Conservation (phyloP, 2,113 vertebrate species). For the Oncorhynchus mykiss region DNA sequence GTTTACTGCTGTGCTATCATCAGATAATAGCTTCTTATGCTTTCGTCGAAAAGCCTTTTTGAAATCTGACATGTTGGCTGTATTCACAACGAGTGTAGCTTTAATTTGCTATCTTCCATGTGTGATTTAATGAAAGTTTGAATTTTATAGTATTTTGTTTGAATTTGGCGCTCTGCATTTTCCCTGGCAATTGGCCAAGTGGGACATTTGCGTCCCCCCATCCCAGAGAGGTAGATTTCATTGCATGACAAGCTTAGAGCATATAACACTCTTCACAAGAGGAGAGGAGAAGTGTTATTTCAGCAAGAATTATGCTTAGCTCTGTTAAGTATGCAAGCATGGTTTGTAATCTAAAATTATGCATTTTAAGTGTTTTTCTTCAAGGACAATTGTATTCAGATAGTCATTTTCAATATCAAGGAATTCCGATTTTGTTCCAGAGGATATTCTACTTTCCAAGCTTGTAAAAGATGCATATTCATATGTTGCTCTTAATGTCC, state of each 20-base stretch:
- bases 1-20: too few species aligned
- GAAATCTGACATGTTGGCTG: too few species aligned
- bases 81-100: too few species aligned
- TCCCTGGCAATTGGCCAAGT: too few species aligned
- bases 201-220: too few species aligned
- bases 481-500: constrained; percentile 51
- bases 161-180: too few species aligned
- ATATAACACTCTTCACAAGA: constrained; percentile 6
- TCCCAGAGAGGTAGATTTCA: neutral
- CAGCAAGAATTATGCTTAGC: constrained; percentile 23
- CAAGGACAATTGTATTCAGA: constrained; percentile 55
- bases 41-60: too few species aligned
- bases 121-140: too few species aligned
- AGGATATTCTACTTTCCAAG: constrained; percentile 61
- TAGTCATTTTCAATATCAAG: constrained; percentile 51
- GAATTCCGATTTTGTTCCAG: constrained; percentile 41
- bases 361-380: constrained; percentile 46
- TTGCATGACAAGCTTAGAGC: neutral
- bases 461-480: constrained; percentile 59
- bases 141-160: too few species aligned
- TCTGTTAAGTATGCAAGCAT: neutral
- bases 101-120: too few species aligned
- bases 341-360: constrained; percentile 36
- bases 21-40: too few species aligned
- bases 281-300: constrained; percentile 35